These are phyloP conservation scores for Himantopus leucocephalus DNA, from an alignment of 2,113 vertebrate species.

Conservation along the genomic window DNA sequence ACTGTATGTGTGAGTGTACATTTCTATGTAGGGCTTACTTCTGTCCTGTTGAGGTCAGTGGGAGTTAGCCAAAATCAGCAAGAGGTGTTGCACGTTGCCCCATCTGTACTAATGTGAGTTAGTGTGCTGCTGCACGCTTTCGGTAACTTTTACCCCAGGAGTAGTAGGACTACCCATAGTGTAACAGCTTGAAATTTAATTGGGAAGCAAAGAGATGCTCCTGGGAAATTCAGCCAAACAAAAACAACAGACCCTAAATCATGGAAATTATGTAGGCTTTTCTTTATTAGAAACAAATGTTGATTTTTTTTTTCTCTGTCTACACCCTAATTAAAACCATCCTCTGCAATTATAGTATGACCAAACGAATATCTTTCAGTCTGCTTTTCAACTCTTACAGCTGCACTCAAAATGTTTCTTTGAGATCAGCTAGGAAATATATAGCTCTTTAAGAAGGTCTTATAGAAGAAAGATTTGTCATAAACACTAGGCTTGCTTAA, in stretches of 20 bases:
- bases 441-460: neutral
- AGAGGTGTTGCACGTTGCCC: neutral
- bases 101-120: neutral
- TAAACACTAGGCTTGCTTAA: conserved; percentile 23
- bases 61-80: neutral
- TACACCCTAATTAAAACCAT: conserved; percentile 44
- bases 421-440: conserved; percentile 8
- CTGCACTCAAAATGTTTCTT: conserved; percentile 41
- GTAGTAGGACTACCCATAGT: neutral
- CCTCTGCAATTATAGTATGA: conserved; percentile 33
- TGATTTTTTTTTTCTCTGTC: conserved; percentile 36
- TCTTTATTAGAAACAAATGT: conserved; percentile 68
- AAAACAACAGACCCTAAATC: conserved; percentile 47
- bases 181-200: conserved; percentile 19
- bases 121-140: neutral
- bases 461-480: neutral
- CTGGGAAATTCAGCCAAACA: conserved; percentile 51
- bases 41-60: neutral
- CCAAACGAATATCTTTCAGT: conserved; percentile 44
- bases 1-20: neutral
- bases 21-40: neutral
- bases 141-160: neutral
- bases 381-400: conserved; percentile 49
- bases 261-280: conserved; percentile 49
- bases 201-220: conserved; percentile 37